Conservation (phyloP, 2,113 vertebrate genomes). For the Tyrannus savana region DNA sequence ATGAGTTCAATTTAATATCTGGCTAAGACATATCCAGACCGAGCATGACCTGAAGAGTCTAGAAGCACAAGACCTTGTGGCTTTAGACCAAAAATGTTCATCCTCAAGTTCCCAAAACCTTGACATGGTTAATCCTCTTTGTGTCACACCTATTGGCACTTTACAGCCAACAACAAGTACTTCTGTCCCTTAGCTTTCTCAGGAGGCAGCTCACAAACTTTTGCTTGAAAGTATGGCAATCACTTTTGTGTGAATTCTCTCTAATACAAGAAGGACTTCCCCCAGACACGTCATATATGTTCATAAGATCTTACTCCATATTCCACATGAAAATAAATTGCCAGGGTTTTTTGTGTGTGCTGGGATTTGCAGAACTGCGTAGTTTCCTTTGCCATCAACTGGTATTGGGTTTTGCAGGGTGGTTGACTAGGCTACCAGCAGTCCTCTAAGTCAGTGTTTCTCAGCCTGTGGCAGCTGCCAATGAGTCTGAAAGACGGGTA, state of each 20-base stretch:
- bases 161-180: not conserved
- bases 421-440: not conserved
- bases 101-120: not conserved
- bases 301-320: not conserved
- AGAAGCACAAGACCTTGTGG: not conserved
- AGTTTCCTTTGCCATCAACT: not conserved
- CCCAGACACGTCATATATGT: not conserved
- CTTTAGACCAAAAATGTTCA: not conserved
- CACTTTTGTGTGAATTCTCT: not conserved
- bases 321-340: not conserved
- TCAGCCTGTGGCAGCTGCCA: not conserved
- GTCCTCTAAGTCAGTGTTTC: not conserved
- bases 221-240: not conserved
- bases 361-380: not conserved
- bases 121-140: not conserved
- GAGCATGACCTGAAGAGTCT: not conserved
- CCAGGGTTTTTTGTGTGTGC: not conserved
- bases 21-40: not conserved
- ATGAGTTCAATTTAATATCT: not conserved
- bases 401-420: not conserved
- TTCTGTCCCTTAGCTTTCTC: not conserved
- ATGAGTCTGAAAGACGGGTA: not conserved
- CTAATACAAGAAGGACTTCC: not conserved
- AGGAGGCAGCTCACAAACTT: not conserved
- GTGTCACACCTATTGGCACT: fast-evolving